Conservation (phyloP, 2,888 invertebrate species). For the Panopea generosa region DNA sequence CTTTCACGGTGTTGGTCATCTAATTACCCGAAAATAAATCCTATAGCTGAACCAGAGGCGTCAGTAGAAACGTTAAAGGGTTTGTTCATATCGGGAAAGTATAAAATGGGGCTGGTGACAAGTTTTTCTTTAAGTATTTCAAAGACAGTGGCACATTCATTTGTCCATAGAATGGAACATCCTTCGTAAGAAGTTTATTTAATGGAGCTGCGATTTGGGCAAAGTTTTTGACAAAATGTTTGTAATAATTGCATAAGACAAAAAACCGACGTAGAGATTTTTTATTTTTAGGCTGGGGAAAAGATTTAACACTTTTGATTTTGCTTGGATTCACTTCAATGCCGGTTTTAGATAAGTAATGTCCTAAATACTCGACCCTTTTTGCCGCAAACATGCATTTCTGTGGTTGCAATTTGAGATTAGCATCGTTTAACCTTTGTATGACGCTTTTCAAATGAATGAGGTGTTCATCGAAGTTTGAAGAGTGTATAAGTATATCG, state of each 20-base stretch:
- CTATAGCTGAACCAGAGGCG: slow-evolving; percentile 40
- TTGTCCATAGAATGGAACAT: slow-evolving; percentile 16
- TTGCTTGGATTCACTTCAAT: slow-evolving; percentile 41
- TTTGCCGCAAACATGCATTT: slow-evolving; percentile 43
- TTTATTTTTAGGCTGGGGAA: slow-evolving; percentile 39
- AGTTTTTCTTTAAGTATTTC: too few relatives aligned
- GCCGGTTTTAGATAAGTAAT: slow-evolving; percentile 39
- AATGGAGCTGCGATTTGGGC: slow-evolving; percentile 56
- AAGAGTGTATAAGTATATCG: slow-evolving; percentile 52
- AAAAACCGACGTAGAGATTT: slow-evolving; percentile 36
- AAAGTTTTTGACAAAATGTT: slow-evolving; percentile 55
- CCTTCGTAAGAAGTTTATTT: slow-evolving; percentile 41
- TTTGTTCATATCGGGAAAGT: too few relatives aligned
- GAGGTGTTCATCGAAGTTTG: slow-evolving; percentile 33
- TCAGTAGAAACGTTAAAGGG: too few relatives aligned
- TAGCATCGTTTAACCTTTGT: slow-evolving; percentile 38
- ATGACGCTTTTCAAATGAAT: slow-evolving; percentile 36
- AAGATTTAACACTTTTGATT: slow-evolving; percentile 28
- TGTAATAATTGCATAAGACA: slow-evolving; percentile 52
- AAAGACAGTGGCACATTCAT: slow-evolving; percentile 11
- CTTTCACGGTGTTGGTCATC: slow-evolving; percentile 43
- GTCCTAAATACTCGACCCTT: slow-evolving; percentile 36
- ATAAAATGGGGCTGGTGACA: too few relatives aligned
- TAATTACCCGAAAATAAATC: slow-evolving; percentile 42
- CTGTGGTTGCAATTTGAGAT: slow-evolving; percentile 35